Percentiles rank a stretch among this genome's conserved stretches.
Conservation (phyloP, 2,888 invertebrate genomes). For the Lithophane leautieri region DNA sequence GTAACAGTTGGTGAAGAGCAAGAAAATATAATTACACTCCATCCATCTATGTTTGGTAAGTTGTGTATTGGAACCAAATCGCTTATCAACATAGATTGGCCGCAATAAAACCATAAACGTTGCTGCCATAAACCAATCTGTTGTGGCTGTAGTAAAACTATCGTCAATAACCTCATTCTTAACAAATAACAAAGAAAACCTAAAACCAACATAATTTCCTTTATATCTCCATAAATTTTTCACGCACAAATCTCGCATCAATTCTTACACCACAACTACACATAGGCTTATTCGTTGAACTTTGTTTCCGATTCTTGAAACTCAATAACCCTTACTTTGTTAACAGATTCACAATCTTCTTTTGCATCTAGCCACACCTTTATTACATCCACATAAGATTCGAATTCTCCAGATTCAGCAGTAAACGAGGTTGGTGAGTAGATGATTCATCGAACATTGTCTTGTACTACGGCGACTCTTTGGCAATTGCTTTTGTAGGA, state of each 20-base stretch:
- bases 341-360: conserved; percentile 31
- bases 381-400: conserved; percentile 7
- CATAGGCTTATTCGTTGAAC: conserved; percentile 38
- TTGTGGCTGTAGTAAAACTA: conserved; percentile 11
- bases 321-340: conserved; percentile 62
- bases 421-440: conserved; percentile 15
- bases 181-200: conserved; percentile 44
- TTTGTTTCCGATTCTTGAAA: conserved; percentile 57
- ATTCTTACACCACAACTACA: conserved; percentile 25
- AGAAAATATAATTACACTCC: neutral
- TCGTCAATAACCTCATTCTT: conserved; percentile 35
- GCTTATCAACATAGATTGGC: conserved; percentile 21
- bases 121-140: conserved; percentile 13
- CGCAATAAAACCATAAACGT: conserved; percentile 21
- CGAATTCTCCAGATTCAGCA: conserved; percentile 5
- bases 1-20: neutral
- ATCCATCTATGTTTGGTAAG: neutral
- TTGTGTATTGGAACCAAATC: neutral
- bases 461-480: conserved; percentile 61
- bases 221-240: conserved; percentile 34
- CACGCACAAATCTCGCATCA: neutral
- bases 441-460: conserved; percentile 81
- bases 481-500: conserved; percentile 64
- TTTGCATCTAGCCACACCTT: neutral
- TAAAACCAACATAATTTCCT: conserved; percentile 23